These are phyloP conservation scores for Hystrix brachyura DNA, from an alignment of 2,113 vertebrate genomes.

Conservation along the genomic window DNA sequence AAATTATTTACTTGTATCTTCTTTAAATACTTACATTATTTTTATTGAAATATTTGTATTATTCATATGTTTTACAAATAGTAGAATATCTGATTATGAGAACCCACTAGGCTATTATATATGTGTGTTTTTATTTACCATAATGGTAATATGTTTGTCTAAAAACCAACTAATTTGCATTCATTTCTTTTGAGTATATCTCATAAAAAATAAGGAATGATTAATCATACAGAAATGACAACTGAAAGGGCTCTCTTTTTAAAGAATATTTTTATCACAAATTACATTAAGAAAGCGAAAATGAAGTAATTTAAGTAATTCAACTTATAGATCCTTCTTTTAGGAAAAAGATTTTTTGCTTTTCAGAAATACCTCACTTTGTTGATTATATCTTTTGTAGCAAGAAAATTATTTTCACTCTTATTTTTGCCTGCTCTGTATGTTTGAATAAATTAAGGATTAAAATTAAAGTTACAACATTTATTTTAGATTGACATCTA, in stretches of 20 bases:
- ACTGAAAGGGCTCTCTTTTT: neutral
- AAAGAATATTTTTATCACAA: neutral
- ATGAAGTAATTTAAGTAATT: neutral
- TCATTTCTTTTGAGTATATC: neutral
- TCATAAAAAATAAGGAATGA: neutral
- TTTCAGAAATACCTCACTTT: neutral
- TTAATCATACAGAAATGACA: neutral
- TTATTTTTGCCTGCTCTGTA: neutral
- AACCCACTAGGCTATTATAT: neutral
- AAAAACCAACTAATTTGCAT: neutral
- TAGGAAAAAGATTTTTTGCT: neutral
- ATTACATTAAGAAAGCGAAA: conserved; percentile 2
- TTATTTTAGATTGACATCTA: neutral
- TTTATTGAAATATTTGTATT: neutral
- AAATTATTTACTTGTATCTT: neutral
- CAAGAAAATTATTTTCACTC: neutral
- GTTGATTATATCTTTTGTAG: neutral
- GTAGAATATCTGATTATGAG: neutral
- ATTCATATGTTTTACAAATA: neutral
- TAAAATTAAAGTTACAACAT: neutral
- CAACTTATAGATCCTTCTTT: neutral
- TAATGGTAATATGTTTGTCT: neutral
- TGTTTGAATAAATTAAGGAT: conserved; percentile 10
- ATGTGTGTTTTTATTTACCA: neutral
- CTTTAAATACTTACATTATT: neutral